phyloP scores from a whole-genome alignment of 2,797 vertebrate species.

The Alauda arvensis region DNA sequence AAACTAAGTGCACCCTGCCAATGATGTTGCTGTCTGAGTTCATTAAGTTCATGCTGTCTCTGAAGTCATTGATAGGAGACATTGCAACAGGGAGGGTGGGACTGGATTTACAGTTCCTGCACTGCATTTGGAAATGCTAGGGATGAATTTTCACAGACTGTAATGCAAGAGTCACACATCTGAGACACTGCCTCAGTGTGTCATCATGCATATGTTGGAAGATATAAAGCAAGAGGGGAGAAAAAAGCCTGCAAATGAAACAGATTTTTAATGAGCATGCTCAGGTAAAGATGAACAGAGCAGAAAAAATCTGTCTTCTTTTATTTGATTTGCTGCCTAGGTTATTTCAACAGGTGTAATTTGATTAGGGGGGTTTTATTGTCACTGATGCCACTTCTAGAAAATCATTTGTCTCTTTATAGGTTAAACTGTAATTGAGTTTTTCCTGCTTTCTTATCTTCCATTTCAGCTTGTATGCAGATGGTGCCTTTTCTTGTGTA shows the following conservation, averaged over 20 bases:
- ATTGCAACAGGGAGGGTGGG: not conserved
- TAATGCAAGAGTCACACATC: not conserved
- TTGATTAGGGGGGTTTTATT: not conserved
- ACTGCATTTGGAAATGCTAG: not conserved
- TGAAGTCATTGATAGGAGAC: not conserved
- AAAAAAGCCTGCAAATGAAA: not conserved
- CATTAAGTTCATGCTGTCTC: not conserved
- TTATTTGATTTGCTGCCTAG: not conserved
- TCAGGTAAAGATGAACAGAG: not conserved
- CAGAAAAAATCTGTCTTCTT: not conserved
- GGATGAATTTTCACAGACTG: not conserved
- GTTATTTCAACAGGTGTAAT: not conserved
- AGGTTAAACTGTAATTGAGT: not conserved
- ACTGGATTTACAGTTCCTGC: not conserved
- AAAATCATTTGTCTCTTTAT: not conserved
- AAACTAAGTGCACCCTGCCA: not conserved
- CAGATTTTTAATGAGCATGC: not conserved
- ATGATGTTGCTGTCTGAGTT: not conserved
- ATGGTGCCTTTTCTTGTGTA: not conserved
- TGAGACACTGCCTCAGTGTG: not conserved
- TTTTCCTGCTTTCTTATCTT: not conserved
- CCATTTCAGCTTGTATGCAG: not conserved
- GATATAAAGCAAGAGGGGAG: not conserved
- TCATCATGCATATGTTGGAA: not conserved
- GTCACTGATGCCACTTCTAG: not conserved